These are phyloP conservation scores for Mizuhopecten yessoensis DNA, from an alignment of 1,140 invertebrate genomes.

Conservation along the genomic window DNA sequence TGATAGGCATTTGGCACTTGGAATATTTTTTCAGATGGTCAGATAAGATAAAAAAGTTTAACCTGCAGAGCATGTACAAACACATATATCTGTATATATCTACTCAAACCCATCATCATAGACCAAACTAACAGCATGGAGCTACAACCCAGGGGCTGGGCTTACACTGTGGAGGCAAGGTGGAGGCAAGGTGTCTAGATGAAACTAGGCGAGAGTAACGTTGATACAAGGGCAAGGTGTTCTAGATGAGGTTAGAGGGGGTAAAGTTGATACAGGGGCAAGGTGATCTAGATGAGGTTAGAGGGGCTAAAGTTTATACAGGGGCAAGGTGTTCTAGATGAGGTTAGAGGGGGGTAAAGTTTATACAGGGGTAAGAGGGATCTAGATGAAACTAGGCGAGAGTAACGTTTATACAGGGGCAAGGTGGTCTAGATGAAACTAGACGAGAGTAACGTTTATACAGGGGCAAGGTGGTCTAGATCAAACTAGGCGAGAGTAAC, in stretches of 20 bases:
- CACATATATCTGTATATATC: background rate
- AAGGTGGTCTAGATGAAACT: background rate
- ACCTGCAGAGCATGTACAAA: slow-evolving; percentile 9
- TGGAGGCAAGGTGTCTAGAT: too few species aligned
- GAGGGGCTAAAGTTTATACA: background rate
- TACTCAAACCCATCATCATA: background rate
- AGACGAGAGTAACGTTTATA: background rate
- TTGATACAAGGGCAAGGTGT: background rate
- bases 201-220: too few species aligned
- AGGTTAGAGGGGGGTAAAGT: background rate
- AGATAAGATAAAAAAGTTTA: background rate
- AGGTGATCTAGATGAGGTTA: background rate
- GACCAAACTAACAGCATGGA: background rate
- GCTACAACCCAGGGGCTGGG: background rate
- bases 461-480: too few species aligned
- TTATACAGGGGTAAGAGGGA: background rate
- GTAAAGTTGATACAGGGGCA: background rate
- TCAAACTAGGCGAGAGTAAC: too few species aligned
- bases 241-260: background rate
- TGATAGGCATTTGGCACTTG: background rate
- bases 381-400: too few species aligned
- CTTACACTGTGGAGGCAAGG: background rate
- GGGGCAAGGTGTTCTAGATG: background rate
- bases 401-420: background rate
- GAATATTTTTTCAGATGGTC: slow-evolving; percentile 18